phyloP scores from a whole-genome alignment of 2,888 invertebrate genomes.

The Agriopis marginaria region DNA sequence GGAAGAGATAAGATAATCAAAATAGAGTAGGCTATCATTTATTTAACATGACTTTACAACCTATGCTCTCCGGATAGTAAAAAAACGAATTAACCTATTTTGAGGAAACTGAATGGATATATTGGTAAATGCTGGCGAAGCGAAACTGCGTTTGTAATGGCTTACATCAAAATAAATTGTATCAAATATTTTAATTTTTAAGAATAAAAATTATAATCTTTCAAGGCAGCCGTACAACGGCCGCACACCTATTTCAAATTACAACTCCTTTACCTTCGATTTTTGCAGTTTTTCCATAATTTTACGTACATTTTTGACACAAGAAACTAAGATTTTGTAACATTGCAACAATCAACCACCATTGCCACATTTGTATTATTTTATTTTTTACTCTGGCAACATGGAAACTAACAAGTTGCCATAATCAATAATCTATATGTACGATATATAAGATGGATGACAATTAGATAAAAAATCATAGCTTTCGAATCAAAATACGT shows the following conservation, averaged over 20 bases:
- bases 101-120: too few relatives aligned
- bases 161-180: too few relatives aligned
- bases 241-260: background rate
- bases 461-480: background rate
- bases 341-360: constrained; percentile 42
- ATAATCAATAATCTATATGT: constrained; percentile 33
- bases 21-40: too few relatives aligned
- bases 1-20: background rate
- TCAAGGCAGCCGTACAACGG: constrained; percentile 6
- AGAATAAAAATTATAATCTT: background rate
- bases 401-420: constrained; percentile 46
- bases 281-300: background rate
- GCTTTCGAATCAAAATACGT: constrained; percentile 14
- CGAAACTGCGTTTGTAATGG: too few relatives aligned
- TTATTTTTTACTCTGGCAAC: constrained; percentile 50
- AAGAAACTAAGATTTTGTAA: constrained; percentile 2
- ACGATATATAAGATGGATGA: constrained; percentile 26
- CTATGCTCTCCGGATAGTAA: too few relatives aligned
- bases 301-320: background rate
- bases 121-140: too few relatives aligned
- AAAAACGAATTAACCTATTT: too few relatives aligned
- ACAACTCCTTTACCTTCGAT: constrained; percentile 2
- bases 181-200: too few relatives aligned
- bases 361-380: constrained; percentile 53
- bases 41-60: too few relatives aligned